phyloP scores from a whole-genome alignment of 2,888 invertebrate species.

The Cryptus viduatorius region DNA sequence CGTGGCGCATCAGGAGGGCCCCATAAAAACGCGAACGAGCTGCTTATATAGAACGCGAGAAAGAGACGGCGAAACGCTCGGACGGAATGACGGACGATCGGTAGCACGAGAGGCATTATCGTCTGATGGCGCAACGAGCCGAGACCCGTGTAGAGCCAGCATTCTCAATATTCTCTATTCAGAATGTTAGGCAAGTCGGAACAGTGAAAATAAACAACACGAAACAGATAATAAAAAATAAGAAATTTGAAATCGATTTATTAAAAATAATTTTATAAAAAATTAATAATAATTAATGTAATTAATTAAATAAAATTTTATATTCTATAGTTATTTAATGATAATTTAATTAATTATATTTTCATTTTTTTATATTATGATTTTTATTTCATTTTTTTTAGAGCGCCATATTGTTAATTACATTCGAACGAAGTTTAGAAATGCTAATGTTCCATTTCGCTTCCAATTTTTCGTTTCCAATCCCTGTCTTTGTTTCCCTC shows the following conservation, averaged over 20 bases:
- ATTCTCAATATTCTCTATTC: conserved; percentile 1
- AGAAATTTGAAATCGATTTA: not conserved
- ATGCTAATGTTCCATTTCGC: not conserved
- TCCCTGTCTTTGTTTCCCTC: conserved; percentile 13
- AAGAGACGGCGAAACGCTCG: conserved; percentile 62
- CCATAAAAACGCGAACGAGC: conserved; percentile 69
- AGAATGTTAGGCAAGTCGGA: conserved; percentile 10
- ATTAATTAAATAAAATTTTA: too few species aligned
- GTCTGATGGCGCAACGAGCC: conserved; percentile 64
- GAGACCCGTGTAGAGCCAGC: conserved; percentile 15
- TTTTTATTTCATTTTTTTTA: too few species aligned
- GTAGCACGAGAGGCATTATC: conserved; percentile 78
- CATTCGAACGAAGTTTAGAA: not conserved
- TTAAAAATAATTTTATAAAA: too few species aligned
- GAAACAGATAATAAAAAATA: not conserved
- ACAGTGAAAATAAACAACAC: not conserved
- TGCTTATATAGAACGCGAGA: conserved; percentile 35
- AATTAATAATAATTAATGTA: too few species aligned
- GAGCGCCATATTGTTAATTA: too few species aligned
- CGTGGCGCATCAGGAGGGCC: conserved; percentile 75
- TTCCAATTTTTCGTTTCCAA: not conserved
- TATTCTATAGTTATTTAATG: too few species aligned
- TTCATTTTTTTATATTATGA: too few species aligned
- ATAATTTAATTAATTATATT: too few species aligned
- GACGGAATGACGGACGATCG: conserved; percentile 77